Percentiles rank a stretch among this genome's conserved stretches.
These are phyloP conservation scores for Meghimatium bilineatum DNA, from an alignment of 2,888 invertebrate species.

Conservation along the genomic window DNA sequence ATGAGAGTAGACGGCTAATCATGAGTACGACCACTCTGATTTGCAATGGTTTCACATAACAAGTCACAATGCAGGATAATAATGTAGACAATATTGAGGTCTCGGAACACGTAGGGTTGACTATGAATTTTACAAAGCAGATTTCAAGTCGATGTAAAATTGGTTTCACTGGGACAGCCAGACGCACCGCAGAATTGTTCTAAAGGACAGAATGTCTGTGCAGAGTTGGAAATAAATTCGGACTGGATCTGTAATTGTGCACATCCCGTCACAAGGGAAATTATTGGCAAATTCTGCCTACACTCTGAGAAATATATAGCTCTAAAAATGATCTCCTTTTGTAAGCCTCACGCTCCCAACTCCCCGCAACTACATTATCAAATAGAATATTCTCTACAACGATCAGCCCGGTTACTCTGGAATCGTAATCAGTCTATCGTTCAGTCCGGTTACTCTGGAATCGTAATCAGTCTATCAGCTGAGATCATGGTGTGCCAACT, in stretches of 20 bases:
- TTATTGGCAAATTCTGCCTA: conserved; percentile 16
- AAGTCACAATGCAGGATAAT: too few relatives aligned
- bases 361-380: background rate
- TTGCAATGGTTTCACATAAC: too few relatives aligned
- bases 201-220: background rate
- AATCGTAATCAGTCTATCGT: background rate
- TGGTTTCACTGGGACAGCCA: conserved; percentile 31
- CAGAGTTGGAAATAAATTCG: conserved; percentile 26
- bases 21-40: too few relatives aligned
- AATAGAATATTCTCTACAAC: background rate
- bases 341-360: background rate
- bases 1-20: too few relatives aligned
- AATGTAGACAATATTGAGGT: background rate
- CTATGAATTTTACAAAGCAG: conserved; percentile 5
- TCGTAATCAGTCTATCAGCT: background rate
- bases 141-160: conserved; percentile 31
- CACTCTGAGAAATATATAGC: conserved; percentile 12
- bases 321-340: background rate
- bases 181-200: conserved; percentile 3
- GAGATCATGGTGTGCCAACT: background rate
- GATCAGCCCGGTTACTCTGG: background rate
- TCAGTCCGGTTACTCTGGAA: background rate
- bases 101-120: background rate
- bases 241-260: conserved; percentile 23
- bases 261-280: conserved; percentile 43